Conservation (phyloP, 1,140 invertebrate genomes). For the Anoplophora glabripennis region DNA sequence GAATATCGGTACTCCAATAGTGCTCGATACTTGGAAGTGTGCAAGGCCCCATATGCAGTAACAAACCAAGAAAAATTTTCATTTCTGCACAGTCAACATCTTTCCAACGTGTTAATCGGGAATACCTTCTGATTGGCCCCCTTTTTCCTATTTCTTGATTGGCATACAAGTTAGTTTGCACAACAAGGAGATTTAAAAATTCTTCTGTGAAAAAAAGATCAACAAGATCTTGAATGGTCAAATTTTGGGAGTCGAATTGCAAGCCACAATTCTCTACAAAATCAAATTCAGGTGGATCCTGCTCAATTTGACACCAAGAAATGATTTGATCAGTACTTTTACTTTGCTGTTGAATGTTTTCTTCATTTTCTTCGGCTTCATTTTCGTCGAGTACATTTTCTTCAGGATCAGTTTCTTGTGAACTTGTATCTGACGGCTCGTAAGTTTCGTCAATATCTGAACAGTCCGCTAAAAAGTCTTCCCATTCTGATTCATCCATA, state of each 20-base stretch:
- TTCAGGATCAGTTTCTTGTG: constrained; percentile 22
- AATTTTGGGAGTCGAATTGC: constrained; percentile 20
- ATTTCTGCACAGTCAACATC: constrained; percentile 13
- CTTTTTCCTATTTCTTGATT: constrained; percentile 22
- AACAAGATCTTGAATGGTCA: constrained; percentile 12
- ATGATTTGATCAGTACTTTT: constrained; percentile 25
- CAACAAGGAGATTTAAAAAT: constrained; percentile 17
- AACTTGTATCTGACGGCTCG: constrained; percentile 23
- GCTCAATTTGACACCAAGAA: constrained; percentile 22
- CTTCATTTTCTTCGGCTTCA: constrained; percentile 23
- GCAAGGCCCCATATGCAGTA: constrained; percentile 19
- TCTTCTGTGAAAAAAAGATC: constrained; percentile 23
- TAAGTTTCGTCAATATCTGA: no score
- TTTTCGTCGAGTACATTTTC: constrained; percentile 16
- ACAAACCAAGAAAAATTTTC: constrained; percentile 20
- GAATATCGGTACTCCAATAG: constrained; percentile 13
- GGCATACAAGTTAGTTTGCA: no score
- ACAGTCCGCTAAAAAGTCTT: constrained; percentile 14
- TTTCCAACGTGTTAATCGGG: constrained; percentile 10
- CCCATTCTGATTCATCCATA: constrained; percentile 18
- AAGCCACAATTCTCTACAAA: constrained; percentile 18
- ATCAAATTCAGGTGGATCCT: constrained; percentile 22
- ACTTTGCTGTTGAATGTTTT: constrained; percentile 18
- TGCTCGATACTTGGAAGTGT: constrained; percentile 19
- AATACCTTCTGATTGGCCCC: constrained; percentile 7